phyloP scores from a whole-genome alignment of 2,797 vertebrate species.

The Rhadinocentrus ornatus region DNA sequence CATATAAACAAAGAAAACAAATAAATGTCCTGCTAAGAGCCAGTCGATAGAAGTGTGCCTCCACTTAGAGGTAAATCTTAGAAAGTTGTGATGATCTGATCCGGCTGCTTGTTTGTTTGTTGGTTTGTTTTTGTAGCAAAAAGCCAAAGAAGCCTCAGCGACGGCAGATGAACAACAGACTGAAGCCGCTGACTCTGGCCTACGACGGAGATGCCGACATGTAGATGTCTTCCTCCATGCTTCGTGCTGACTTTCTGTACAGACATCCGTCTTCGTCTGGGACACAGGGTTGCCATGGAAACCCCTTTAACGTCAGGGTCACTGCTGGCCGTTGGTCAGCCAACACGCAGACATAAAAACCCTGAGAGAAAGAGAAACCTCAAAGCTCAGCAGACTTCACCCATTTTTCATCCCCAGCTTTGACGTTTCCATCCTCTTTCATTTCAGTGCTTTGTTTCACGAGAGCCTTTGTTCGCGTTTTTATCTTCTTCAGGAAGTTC shows the following conservation, averaged over 20 bases:
- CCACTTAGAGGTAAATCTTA: too few relatives aligned
- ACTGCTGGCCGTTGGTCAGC: slow-evolving; percentile 25
- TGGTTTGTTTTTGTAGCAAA: slow-evolving; percentile 83
- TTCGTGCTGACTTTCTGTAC: slow-evolving; percentile 15
- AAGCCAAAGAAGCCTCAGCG: slow-evolving; percentile 99
- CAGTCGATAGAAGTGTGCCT: too few relatives aligned
- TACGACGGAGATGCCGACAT: slow-evolving; percentile 98
- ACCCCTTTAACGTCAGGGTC: slow-evolving; percentile 34
- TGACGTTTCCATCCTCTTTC: slow-evolving; percentile 26
- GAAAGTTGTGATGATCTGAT: too few relatives aligned
- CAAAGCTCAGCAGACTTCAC: slow-evolving; percentile 49
- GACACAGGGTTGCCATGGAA: slow-evolving; percentile 42
- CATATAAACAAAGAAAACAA: too few relatives aligned
- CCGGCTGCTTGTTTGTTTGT: neutral
- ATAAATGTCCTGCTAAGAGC: too few relatives aligned
- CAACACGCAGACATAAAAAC: slow-evolving; percentile 29
- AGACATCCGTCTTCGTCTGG: slow-evolving; percentile 32
- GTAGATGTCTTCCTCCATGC: slow-evolving; percentile 76
- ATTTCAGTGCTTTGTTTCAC: slow-evolving; percentile 73
- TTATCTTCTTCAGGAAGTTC: slow-evolving; percentile 73
- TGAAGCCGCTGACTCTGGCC: slow-evolving; percentile 97
- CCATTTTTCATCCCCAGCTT: slow-evolving; percentile 63
- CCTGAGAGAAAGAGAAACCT: slow-evolving; percentile 55
- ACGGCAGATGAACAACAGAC: slow-evolving; percentile 94
- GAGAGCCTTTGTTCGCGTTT: slow-evolving; percentile 77